phyloP scores from a whole-genome alignment of 2,797 vertebrate genomes.

The Cyclura pinguis region DNA sequence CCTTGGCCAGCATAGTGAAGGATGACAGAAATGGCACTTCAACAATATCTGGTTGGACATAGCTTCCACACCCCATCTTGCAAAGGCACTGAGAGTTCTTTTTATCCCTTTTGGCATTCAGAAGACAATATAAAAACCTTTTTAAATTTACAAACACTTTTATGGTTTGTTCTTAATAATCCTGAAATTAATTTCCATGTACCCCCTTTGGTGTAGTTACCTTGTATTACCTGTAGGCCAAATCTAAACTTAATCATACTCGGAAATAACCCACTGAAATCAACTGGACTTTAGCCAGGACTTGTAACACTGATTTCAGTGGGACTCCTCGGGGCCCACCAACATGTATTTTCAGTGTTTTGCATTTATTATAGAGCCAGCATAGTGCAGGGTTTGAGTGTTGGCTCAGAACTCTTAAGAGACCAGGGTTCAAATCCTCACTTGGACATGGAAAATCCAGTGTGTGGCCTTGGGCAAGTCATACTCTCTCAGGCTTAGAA shows the following conservation, averaged over 20 bases:
- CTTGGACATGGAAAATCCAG: too few relatives aligned
- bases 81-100: not conserved
- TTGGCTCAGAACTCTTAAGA: too few relatives aligned
- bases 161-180: not conserved
- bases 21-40: not conserved
- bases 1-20: not conserved
- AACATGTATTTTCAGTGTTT: not conserved
- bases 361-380: not conserved
- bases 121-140: not conserved
- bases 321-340: not conserved
- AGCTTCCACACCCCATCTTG: not conserved
- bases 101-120: not conserved
- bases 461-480: too few relatives aligned
- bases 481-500: too few relatives aligned
- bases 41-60: not conserved
- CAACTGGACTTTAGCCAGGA: not conserved
- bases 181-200: not conserved
- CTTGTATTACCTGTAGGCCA: not conserved
- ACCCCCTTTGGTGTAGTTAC: not conserved
- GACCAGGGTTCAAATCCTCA: too few relatives aligned
- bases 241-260: not conserved
- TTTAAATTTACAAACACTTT: not conserved
- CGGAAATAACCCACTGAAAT: not conserved
- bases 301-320: not conserved
- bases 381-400: too few relatives aligned